These are phyloP conservation scores for Sicus ferrugineus DNA, from an alignment of 2,888 invertebrate species.

Conservation along the genomic window DNA sequence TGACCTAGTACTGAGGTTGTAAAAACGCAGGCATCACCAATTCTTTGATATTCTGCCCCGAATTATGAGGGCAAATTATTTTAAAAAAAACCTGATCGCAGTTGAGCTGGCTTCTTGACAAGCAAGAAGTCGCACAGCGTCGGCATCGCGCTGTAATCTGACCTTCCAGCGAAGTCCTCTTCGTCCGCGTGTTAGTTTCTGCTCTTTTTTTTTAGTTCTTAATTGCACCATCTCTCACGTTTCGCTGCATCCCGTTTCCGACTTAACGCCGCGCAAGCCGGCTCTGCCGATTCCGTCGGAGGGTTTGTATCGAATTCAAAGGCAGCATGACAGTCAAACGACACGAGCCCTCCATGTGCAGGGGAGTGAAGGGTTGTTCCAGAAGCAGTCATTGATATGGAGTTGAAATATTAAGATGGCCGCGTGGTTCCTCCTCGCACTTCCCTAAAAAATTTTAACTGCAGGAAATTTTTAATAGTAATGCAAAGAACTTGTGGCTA, in stretches of 20 bases:
- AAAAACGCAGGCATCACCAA: no score
- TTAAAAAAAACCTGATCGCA: conserved; percentile 36
- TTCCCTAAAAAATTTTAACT: no score
- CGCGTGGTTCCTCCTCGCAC: conserved; percentile 34
- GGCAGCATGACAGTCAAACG: conserved; percentile 38
- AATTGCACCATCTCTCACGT: conserved; percentile 18
- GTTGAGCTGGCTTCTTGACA: no score
- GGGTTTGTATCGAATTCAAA: conserved; percentile 40
- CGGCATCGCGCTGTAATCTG: conserved; percentile 41
- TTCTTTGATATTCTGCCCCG: no score
- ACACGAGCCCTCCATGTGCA: neutral
- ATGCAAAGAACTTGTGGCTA: no score
- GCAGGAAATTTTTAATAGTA: no score
- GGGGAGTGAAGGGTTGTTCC: conserved; percentile 9
- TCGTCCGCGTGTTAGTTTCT: conserved; percentile 27
- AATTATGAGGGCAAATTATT: conserved; percentile 48
- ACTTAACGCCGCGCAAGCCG: conserved; percentile 19
- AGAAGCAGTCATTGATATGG: conserved; percentile 7
- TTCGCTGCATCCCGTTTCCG: conserved; percentile 21
- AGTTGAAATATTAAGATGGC: conserved; percentile 41
- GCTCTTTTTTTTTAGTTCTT: conserved; percentile 28
- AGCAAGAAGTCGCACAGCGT: conserved; percentile 40
- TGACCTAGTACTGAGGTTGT: no score
- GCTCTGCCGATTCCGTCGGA: neutral
- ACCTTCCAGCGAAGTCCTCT: conserved; percentile 41